phyloP scores from a whole-genome alignment of 1,140 invertebrate genomes.

The Philotrypesis tridentata region DNA sequence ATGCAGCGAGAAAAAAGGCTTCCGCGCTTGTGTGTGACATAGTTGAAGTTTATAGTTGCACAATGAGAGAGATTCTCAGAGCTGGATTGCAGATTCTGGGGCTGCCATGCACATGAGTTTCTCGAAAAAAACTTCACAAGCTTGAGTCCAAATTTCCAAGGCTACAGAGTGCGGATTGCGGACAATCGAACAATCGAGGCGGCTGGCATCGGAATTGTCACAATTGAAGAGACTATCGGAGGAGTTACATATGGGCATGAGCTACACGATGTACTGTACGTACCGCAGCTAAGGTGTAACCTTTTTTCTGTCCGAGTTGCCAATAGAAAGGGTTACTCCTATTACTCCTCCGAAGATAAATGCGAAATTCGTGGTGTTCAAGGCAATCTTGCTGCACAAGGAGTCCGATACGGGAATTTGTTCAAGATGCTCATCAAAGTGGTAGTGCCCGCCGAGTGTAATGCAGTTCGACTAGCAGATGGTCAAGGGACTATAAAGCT shows the following conservation, averaged over 20 bases:
- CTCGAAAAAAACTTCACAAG: constrained; percentile 17
- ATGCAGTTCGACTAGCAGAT: constrained; percentile 8
- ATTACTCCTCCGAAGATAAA: background rate
- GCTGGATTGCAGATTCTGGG: no score
- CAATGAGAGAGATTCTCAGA: no score
- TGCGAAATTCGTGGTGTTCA: constrained; percentile 15
- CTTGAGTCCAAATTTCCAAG: background rate
- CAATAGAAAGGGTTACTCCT: constrained; percentile 14
- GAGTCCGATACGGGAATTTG: constrained; percentile 26
- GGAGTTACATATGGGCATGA: constrained; percentile 24
- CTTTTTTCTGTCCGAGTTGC: constrained; percentile 40
- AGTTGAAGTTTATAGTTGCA: no score
- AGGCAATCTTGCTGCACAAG: background rate
- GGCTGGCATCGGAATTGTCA: constrained; percentile 33
- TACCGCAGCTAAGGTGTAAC: constrained; percentile 42
- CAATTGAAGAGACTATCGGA: constrained; percentile 22
- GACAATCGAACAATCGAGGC: constrained; percentile 29
- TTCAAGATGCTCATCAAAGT: constrained; percentile 38
- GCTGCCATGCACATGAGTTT: constrained; percentile 40
- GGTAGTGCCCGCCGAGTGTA: background rate
- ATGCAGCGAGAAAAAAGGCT: no score
- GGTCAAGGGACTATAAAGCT: constrained; percentile 15
- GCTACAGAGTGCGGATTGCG: constrained; percentile 14
- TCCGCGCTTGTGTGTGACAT: no score
- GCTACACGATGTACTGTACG: constrained; percentile 38